Conservation (phyloP, 2,888 invertebrate species). For the Drosophila silvestris region DNA sequence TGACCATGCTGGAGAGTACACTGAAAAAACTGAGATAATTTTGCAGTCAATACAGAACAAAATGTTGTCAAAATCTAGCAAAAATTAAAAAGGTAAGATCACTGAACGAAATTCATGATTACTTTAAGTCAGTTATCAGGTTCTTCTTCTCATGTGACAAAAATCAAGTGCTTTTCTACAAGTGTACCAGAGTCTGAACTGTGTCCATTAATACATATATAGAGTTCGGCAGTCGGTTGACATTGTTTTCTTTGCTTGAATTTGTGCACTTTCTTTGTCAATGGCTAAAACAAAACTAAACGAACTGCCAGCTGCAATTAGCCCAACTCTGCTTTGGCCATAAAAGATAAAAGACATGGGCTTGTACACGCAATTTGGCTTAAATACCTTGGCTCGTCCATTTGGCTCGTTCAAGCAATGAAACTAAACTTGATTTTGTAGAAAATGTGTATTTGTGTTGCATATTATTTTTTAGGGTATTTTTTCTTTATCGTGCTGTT, state of each 20-base stretch:
- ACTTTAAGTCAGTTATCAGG: background rate
- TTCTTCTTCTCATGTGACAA: background rate
- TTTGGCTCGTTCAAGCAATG: slow-evolving; percentile 32
- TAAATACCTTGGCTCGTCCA: slow-evolving; percentile 34
- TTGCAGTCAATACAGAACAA: background rate
- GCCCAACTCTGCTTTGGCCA: slow-evolving; percentile 49
- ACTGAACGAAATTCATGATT: background rate
- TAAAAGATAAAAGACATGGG: slow-evolving; percentile 62
- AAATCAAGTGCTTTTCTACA: background rate
- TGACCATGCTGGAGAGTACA: slow-evolving; percentile 2
- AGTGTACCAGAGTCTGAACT: slow-evolving; percentile 3
- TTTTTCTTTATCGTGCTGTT: slow-evolving; percentile 5
- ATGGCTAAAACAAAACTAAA: slow-evolving; percentile 50
- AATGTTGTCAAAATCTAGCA: background rate
- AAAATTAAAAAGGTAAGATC: background rate
- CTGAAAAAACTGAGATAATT: background rate
- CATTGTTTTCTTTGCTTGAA: slow-evolving; percentile 62
- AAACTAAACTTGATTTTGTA: slow-evolving; percentile 29
- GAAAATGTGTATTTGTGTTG: slow-evolving; percentile 49
- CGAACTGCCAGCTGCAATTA: slow-evolving; percentile 63
- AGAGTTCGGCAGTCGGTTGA: slow-evolving; percentile 45
- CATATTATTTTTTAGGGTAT: slow-evolving; percentile 28
- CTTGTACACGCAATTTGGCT: slow-evolving; percentile 68
- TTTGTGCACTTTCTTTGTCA: slow-evolving; percentile 73
- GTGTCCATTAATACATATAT: slow-evolving; percentile 14